These are phyloP conservation scores for Halcyon leucocephala DNA, from an alignment of 2,797 vertebrate genomes.

Conservation along the genomic window DNA sequence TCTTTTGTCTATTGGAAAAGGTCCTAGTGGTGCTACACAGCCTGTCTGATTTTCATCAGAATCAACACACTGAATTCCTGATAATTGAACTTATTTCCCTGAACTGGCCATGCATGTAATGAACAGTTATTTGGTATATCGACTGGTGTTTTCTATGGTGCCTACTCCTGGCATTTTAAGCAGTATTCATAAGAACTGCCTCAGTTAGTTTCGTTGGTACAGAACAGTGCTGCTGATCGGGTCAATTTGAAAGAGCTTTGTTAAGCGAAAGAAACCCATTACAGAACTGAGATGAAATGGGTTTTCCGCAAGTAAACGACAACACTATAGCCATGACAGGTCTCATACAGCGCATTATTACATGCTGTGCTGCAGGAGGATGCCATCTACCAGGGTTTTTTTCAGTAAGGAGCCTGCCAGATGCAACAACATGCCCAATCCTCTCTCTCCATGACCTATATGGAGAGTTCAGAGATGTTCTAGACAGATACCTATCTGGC, in stretches of 20 bases:
- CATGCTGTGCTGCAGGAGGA: background rate
- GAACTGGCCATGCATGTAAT: background rate
- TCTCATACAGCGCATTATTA: background rate
- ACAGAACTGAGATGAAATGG: background rate
- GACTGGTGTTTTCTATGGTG: background rate
- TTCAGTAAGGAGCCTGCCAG: background rate
- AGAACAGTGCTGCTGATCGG: background rate
- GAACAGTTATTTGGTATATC: background rate
- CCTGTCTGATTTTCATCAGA: background rate
- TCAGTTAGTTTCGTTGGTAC: background rate
- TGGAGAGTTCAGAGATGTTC: background rate
- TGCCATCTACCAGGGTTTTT: background rate
- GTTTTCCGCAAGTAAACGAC: background rate
- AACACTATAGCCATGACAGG: fast-evolving
- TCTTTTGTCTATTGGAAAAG: background rate
- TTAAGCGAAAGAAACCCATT: background rate
- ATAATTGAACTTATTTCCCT: constrained; percentile 8
- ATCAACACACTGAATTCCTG: background rate
- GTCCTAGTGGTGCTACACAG: background rate
- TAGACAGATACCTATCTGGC: background rate
- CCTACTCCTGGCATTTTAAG: background rate
- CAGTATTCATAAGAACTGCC: background rate
- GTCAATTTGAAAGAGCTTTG: background rate
- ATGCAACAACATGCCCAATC: background rate
- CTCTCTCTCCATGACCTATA: background rate